Conservation (phyloP, 1,140 invertebrate species). For the Lineus longissimus region DNA sequence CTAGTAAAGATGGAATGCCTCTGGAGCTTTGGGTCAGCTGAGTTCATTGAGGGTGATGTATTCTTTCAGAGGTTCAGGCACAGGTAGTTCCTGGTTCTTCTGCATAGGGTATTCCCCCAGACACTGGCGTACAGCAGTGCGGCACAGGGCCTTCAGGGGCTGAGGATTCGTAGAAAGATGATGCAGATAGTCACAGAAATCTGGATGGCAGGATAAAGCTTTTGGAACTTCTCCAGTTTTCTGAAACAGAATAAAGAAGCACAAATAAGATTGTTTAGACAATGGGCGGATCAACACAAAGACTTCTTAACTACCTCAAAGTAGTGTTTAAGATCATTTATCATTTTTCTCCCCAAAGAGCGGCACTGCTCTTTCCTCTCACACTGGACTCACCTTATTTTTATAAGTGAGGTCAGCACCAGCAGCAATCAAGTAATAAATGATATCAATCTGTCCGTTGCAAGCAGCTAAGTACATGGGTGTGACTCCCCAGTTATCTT, state of each 20-base stretch:
- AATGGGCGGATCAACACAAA: not conserved
- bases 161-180: conserved; percentile 14
- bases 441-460: conserved; percentile 28
- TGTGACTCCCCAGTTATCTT: conserved; percentile 3
- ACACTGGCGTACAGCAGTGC: not conserved
- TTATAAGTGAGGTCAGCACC: conserved; percentile 26
- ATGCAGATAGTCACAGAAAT: conserved; percentile 27
- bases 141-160: not conserved
- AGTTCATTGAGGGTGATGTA: not conserved
- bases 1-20: too few species aligned
- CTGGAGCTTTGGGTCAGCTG: not conserved
- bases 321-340: not conserved
- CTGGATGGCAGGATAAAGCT: conserved; percentile 22
- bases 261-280: not conserved
- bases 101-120: conserved; percentile 4
- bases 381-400: conserved; percentile 24
- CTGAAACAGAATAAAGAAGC: conserved; percentile 11
- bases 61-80: conserved; percentile 3
- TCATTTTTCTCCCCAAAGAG: too few species aligned
- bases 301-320: not conserved
- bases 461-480: conserved; percentile 2
- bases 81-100: not conserved
- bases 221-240: conserved; percentile 36
- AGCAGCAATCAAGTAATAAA: conserved; percentile 26
- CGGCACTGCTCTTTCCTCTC: too few species aligned